phyloP scores from a whole-genome alignment of 2,888 invertebrate genomes.

The Helleia helle region DNA sequence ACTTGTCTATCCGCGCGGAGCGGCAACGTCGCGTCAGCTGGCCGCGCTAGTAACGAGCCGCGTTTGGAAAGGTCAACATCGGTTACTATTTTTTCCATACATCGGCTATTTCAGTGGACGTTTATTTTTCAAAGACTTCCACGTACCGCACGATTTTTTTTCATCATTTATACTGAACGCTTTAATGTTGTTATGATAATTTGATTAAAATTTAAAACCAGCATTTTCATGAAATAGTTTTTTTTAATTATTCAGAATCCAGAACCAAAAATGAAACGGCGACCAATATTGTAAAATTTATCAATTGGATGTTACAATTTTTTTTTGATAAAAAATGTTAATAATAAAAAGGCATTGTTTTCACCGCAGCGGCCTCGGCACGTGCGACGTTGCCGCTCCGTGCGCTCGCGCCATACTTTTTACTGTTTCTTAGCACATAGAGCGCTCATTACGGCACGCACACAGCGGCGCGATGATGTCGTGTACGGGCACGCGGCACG shows the following conservation, averaged over 20 bases:
- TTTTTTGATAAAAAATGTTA: constrained; percentile 15
- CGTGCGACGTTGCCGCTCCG: constrained; percentile 63
- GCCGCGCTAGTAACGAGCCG: constrained; percentile 61
- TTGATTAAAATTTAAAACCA: no score
- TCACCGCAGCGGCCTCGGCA: constrained; percentile 56
- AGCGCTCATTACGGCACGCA: constrained; percentile 61
- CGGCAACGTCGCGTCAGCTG: constrained; percentile 73
- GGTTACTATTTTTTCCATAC: constrained; percentile 61
- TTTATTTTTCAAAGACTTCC: constrained; percentile 17
- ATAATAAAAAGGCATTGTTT: constrained; percentile 48
- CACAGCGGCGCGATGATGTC: constrained; percentile 33
- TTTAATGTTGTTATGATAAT: no score
- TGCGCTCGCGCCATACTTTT: constrained; percentile 74
- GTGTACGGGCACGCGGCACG: constrained; percentile 41
- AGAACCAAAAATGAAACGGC: no score
- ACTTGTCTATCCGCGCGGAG: constrained; percentile 37
- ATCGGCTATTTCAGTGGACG: constrained; percentile 53
- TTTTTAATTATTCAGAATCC: no score
- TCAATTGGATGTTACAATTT: no score
- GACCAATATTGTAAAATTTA: no score
- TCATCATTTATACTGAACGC: no score
- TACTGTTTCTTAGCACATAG: constrained; percentile 75
- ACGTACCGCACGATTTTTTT: constrained; percentile 2
- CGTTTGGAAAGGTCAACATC: constrained; percentile 70
- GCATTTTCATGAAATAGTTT: no score